Conservation (phyloP, 2,888 invertebrate genomes). For the Clunio marinus region DNA sequence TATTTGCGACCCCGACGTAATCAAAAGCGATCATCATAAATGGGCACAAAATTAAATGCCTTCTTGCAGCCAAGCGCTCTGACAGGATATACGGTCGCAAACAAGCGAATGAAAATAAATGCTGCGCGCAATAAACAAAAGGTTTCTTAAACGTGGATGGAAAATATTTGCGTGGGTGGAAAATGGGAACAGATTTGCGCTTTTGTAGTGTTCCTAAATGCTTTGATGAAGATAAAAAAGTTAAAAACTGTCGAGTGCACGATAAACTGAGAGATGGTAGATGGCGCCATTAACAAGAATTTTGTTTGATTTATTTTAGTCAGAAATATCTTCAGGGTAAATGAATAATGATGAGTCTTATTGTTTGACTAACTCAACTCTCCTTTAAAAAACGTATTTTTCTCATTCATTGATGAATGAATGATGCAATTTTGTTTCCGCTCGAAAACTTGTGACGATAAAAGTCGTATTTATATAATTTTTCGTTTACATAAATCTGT, state of each 20-base stretch:
- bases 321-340: background rate
- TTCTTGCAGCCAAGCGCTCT: conserved; percentile 7
- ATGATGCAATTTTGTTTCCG: no score
- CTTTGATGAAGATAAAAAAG: background rate
- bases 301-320: background rate
- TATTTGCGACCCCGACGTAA: conserved; percentile 24
- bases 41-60: conserved; percentile 9
- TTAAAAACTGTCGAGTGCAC: background rate
- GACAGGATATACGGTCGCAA: conserved; percentile 25
- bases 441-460: no score
- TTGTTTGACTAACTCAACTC: background rate
- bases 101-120: conserved; percentile 8
- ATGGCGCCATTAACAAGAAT: background rate
- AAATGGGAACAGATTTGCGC: background rate
- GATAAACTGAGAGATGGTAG: background rate
- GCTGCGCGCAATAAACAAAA: conserved; percentile 16
- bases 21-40: conserved; percentile 36
- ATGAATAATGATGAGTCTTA: background rate
- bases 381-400: background rate
- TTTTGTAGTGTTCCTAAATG: background rate
- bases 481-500: background rate
- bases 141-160: background rate
- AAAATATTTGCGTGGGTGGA: conserved; percentile 12
- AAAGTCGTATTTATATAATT: no score
- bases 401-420: no score